Evolutionary conservation across 2,888 invertebrate genomes (phyloP), one percentile per base, ranked within the genome.

Genomic region (Leptogaster cylindrica): DNA sequence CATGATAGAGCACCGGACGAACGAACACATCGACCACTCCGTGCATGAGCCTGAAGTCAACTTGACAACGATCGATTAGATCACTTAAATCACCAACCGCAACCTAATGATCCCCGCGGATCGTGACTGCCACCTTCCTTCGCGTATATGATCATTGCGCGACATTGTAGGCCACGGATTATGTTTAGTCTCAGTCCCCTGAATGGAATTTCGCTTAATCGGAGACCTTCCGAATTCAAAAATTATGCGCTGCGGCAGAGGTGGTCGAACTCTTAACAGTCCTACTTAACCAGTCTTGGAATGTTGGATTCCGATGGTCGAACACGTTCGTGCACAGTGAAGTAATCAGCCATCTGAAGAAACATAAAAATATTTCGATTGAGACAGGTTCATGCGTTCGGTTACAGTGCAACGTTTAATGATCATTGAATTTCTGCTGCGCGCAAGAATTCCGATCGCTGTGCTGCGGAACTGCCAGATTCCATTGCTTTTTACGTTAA

Each of bases 381-480:
- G 58, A 58, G 58, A 58, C 58, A 58, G 58, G 58, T 39, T 58
- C 58, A 58, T 58, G 58, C 58, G 58, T 58, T 58, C 27, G 36
- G 58, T 16, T 25, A n/a, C 14, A 39, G 41, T 39, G 39, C 58
- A 58, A 41, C 27, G 33, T 52, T 52, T 31, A 31, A 16, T 31
- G 52, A 31, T 52, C 33, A 36, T 18, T 31, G 52, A 33, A 7
- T 31, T 31, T 52, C 33, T 52, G 12, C 12, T 33, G 31, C 33
- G 33, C 33, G 31, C 33, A 31, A 52, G 52, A 52, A 31, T 52
- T 31, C 52, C 18, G 18, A 33, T 20, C 10, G 14, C 18, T 33
- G 20, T 52, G 27, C 31, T 12, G 18, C 10, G 14, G 52, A 52
- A 33, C 52, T 52, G 52, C 52, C 52, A 52, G 52, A 52, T 52